Conservation (phyloP, 2,113 vertebrate genomes). For the Plotosus lineatus region DNA sequence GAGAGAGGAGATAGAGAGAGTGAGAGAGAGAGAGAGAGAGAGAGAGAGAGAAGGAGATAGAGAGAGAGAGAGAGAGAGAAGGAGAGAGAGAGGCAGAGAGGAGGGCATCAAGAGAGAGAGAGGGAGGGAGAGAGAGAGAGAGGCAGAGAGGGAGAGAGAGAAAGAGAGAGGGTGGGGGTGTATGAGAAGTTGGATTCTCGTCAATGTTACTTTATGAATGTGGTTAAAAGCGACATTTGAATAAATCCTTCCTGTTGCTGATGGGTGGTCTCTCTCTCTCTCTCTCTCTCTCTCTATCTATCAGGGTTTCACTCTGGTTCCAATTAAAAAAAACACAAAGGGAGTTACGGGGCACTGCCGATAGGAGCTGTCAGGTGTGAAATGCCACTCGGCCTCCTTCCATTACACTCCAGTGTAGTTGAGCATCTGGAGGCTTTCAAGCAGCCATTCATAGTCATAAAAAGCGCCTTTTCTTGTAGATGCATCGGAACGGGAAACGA, state of each 20-base stretch:
- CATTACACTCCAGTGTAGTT: conserved; percentile 32
- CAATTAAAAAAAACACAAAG: conserved; percentile 54
- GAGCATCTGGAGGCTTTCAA: conserved; percentile 26
- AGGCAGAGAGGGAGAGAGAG: conserved; percentile 26
- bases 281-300: conserved; percentile 38
- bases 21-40: no score
- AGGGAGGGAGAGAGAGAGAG: conserved; percentile 28
- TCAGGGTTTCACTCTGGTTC: conserved; percentile 41
- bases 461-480: background rate
- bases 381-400: conserved; percentile 32
- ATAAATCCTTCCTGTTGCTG: conserved; percentile 53
- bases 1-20: no score
- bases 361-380: conserved; percentile 47
- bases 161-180: conserved; percentile 8
- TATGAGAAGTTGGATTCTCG: background rate
- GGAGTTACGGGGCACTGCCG: conserved; percentile 10
- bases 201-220: conserved; percentile 47
- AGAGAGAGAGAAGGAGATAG: no score
- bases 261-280: conserved; percentile 42
- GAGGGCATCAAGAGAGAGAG: background rate
- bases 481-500: conserved; percentile 22
- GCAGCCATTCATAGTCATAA: background rate
- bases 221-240: conserved; percentile 52
- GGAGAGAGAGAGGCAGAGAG: no score
- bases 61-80: no score